phyloP scores from a whole-genome alignment of 2,113 vertebrate species.

The Girardinichthys multiradiatus region DNA sequence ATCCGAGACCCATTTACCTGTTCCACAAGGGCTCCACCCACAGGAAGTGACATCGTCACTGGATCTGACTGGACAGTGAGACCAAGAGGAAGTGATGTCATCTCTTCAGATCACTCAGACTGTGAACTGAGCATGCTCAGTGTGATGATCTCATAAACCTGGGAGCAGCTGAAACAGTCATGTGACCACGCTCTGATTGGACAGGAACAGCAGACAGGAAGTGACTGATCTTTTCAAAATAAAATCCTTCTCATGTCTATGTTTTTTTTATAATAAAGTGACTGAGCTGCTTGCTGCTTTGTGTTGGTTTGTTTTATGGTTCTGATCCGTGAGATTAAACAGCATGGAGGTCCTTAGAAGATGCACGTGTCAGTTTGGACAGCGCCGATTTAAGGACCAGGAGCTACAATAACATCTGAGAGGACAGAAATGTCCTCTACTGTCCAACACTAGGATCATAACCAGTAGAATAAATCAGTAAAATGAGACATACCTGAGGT shows the following conservation, averaged over 20 bases:
- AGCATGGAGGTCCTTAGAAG: too few relatives aligned
- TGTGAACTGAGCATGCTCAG: conserved; percentile 1
- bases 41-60: conserved; percentile 63
- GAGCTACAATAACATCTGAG: too few relatives aligned
- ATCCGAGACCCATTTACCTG: conserved; percentile 84
- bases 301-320: neutral
- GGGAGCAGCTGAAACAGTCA: neutral
- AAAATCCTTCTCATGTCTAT: neutral
- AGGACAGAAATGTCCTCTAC: too few relatives aligned
- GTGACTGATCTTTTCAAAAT: conserved; percentile 10
- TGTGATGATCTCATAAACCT: too few relatives aligned
- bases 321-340: neutral
- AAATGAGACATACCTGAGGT: too few relatives aligned
- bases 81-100: fast-evolving
- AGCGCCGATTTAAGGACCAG: too few relatives aligned
- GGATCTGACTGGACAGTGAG: neutral
- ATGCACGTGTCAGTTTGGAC: too few relatives aligned
- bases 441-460: too few relatives aligned
- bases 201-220: conserved; percentile 25
- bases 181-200: neutral
- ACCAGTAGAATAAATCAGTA: too few relatives aligned
- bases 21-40: conserved; percentile 82
- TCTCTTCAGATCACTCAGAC: neutral
- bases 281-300: neutral
- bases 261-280: conserved; percentile 22